Conservation (phyloP, 2,797 vertebrate genomes). For the Babyrousa celebensis region DNA sequence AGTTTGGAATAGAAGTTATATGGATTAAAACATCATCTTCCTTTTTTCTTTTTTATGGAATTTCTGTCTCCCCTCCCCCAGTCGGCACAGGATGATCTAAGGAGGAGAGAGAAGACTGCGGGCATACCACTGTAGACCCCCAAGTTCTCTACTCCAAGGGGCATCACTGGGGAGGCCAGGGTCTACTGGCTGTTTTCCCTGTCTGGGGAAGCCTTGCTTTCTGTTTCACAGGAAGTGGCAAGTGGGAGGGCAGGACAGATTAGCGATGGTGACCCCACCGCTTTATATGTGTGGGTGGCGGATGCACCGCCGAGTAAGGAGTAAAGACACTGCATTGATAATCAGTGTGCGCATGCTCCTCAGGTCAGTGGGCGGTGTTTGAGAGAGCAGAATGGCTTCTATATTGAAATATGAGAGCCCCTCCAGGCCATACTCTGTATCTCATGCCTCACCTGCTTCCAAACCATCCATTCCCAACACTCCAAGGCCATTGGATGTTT, state of each 20-base stretch:
- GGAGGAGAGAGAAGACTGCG: not conserved
- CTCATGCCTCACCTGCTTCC: not conserved
- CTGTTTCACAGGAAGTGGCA: not conserved
- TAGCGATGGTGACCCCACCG: not conserved
- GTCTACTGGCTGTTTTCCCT: fast-evolving
- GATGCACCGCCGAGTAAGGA: fast-evolving
- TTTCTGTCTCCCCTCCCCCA: not conserved
- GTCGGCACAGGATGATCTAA: not conserved
- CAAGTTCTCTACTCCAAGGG: fast-evolving
- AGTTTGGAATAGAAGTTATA: not conserved
- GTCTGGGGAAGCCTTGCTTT: not conserved
- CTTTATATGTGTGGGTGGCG: not conserved
- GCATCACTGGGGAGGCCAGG: fast-evolving
- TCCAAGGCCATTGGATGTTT: not conserved
- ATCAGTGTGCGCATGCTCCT: fast-evolving
- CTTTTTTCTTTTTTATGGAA: not conserved
- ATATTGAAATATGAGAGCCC: no score
- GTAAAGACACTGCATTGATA: fast-evolving
- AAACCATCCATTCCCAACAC: not conserved
- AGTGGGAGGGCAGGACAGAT: not conserved
- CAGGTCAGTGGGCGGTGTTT: not conserved
- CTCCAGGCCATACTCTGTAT: not conserved
- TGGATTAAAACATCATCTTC: not conserved
- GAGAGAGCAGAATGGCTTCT: not conserved
- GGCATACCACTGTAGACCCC: not conserved